Base-by-base conservation (phyloP, 2,797 vertebrate genomes). In the Astyanax mexicanus region DNA sequence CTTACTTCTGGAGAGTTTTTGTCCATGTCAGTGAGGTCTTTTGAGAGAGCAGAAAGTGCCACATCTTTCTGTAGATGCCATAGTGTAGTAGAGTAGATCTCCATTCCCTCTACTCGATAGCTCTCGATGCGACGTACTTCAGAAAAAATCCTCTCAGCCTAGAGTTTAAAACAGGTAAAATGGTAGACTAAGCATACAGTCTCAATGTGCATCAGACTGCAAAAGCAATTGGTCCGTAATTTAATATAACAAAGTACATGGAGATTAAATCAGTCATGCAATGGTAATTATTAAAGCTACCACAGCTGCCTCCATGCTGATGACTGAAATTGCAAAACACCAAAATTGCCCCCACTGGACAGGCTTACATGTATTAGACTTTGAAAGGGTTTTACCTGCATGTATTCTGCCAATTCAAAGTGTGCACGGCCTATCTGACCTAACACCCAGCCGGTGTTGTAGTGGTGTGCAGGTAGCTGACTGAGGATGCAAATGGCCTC, bases 51-150 rank as follows among this genome's bases (percentile, higher is more conserved):
- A 0, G 97, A 98, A 77, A 99, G 93, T 0, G 97, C 96, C 35
- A 99, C 97, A 27, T 99, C 98, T 66, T 98, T 98, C 85, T 99
- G 98, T 75, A 99, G 93, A 80, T 99, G 98, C 98, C 98, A 99
- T 70, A 99, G 92, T 0, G 97, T 98, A 4, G 98, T 99, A 0
- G 97, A 99, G 66, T 98, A 99, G 76, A 99, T 99, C 86, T 98
- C 98, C 97, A 99, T 98, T 67, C 97, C 97, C 83, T 99, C 98
- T 0, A 98, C 96, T 81, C 96, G 88, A 83, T 96, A 98, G 65
- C 95, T 97, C 84, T 99, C 98, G 62, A 98, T 96, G 76, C 97
- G 95, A 27, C 96, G 94, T 17, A 99, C 96, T 86, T 99, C 98
- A 1, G 96, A 95, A 85, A 99, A 99, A 85, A 99, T 88, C 73